A percentile compares a stretch with the other conserved stretches of the same genome.
Evolutionary conservation across 35 echinoderm and acorn worm genomes (phyloP).

Genomic region (Chiridota heheva): DNA sequence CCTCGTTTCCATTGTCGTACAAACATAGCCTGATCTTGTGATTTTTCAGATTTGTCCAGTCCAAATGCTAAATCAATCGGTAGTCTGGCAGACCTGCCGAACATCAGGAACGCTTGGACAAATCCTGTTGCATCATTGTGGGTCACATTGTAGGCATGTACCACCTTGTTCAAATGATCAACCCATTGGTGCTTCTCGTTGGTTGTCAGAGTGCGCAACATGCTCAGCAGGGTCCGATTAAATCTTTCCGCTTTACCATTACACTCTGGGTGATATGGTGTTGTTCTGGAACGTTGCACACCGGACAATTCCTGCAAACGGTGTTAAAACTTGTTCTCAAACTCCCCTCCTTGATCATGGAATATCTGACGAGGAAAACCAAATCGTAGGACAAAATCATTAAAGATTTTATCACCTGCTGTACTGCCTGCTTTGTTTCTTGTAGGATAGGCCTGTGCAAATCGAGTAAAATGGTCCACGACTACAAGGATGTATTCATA

Average conservation of each 20-base stretch:
- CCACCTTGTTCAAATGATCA: conserved; percentile 17
- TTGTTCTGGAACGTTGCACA: conserved; percentile 27
- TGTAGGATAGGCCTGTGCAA: too few species aligned
- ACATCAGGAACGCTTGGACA: conserved; percentile 56
- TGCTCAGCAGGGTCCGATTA: conserved; percentile 52
- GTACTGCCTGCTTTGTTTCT: too few species aligned
- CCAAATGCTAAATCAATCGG: conserved; percentile 42
- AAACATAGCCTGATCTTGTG: background rate
- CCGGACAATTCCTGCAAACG: conserved; percentile 43
- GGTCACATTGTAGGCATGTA: conserved; percentile 65
- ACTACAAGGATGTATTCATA: too few species aligned
- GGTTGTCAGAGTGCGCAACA: conserved; percentile 49
- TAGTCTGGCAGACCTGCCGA: conserved; percentile 43
- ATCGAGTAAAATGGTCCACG: too few species aligned
- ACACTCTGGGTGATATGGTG: conserved; percentile 67
- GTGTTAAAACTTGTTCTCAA: conserved; percentile 58
- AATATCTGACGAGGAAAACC: conserved; percentile 40
- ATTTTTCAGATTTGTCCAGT: background rate
- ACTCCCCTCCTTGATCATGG: conserved; percentile 62
- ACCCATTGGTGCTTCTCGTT: conserved; percentile 24
- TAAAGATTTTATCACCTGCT: too few species aligned
- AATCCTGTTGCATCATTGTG: conserved; percentile 44
- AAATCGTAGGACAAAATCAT: too few species aligned
- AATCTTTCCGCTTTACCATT: conserved; percentile 63
- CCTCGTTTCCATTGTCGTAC: background rate